phyloP scores from a whole-genome alignment of 2,797 vertebrate species.

The Chaunax sp. region DNA sequence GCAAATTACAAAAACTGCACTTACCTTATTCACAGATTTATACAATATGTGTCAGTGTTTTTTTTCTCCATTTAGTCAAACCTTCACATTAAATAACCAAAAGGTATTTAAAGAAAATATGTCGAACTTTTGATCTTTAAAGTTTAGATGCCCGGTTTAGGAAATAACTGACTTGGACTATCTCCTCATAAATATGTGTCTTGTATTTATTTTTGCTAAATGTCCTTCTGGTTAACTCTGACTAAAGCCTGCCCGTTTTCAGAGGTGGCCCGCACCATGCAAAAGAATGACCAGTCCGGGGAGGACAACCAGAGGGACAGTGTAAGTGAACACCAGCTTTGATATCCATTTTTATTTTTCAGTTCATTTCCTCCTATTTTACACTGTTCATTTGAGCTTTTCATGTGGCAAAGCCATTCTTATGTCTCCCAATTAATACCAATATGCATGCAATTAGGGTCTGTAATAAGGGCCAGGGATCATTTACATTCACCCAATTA shows the following conservation, averaged over 20 bases:
- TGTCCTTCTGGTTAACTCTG: slow-evolving; percentile 22
- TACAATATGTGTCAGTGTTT: too few relatives aligned
- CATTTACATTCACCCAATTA: neutral
- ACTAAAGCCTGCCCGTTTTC: slow-evolving; percentile 45
- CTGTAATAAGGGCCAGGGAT: too few relatives aligned
- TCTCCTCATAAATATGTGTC: slow-evolving; percentile 8
- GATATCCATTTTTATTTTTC: neutral
- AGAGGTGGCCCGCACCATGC: slow-evolving; percentile 75
- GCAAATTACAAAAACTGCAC: neutral
- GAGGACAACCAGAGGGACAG: slow-evolving; percentile 70
- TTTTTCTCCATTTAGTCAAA: neutral
- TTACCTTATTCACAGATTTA: slow-evolving; percentile 1
- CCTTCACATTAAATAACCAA: neutral
- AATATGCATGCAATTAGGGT: neutral
- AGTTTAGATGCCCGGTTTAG: slow-evolving; percentile 1
- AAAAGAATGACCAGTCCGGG: slow-evolving; percentile 75
- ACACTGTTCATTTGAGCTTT: neutral
- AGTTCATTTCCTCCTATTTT: neutral
- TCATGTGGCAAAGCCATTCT: neutral
- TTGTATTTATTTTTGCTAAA: neutral
- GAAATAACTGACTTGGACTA: neutral
- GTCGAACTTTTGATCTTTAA: slow-evolving; percentile 2
- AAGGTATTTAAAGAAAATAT: neutral
- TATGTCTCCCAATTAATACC: neutral
- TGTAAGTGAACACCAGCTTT: slow-evolving; percentile 57